phyloP scores from a whole-genome alignment of 2,888 invertebrate species.

The Melieria crassipennis region DNA sequence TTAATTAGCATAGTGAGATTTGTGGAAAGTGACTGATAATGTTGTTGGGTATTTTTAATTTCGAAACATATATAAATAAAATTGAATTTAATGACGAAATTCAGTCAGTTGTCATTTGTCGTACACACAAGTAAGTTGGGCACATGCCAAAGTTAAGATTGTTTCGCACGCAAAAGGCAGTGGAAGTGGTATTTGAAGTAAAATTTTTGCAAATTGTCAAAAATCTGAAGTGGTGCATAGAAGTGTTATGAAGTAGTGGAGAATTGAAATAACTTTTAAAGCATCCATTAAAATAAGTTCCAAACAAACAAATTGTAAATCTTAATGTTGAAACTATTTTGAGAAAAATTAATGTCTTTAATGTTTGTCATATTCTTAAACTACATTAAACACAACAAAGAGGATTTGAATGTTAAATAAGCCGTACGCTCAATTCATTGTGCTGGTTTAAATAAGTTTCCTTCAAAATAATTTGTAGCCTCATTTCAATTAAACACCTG shows the following conservation, averaged over 20 bases:
- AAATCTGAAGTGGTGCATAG: background rate
- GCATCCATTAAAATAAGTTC: no score
- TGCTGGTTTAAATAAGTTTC: no score
- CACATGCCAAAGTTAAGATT: conserved; percentile 10
- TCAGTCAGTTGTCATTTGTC: conserved; percentile 38
- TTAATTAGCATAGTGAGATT: background rate
- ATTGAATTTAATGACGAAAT: conserved; percentile 38
- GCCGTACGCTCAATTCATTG: no score
- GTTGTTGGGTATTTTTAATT: conserved; percentile 22
- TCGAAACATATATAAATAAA: conserved; percentile 52
- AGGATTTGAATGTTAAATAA: no score
- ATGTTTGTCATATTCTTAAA: no score
- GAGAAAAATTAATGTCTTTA: no score
- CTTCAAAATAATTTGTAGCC: no score
- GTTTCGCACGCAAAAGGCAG: background rate
- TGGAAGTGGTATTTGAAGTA: background rate
- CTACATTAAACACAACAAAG: no score
- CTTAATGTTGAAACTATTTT: no score
- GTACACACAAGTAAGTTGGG: conserved; percentile 39
- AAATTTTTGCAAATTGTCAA: background rate
- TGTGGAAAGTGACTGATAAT: background rate
- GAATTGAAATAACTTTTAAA: no score
- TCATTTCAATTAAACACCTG: no score
- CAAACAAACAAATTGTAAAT: no score
- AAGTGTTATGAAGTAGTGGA: background rate